phyloP scores from a whole-genome alignment of 2,888 invertebrate species.

The Pristionchus maxplancki region DNA sequence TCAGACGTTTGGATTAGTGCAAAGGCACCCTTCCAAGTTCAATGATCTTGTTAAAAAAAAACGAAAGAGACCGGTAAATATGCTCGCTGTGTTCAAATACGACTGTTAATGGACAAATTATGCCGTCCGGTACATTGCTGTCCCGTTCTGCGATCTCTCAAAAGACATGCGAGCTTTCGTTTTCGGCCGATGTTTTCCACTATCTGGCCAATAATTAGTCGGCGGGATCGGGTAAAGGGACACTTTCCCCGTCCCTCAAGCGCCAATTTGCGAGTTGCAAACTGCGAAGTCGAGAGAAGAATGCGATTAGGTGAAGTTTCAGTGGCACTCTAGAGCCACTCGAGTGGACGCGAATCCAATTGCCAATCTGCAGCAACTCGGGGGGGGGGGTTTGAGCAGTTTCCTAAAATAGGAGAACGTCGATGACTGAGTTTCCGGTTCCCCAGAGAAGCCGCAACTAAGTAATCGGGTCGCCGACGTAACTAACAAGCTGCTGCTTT shows the following conservation, averaged over 20 bases:
- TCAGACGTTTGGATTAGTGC: neutral
- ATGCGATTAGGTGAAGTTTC: conserved; percentile 30
- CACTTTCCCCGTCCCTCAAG: neutral
- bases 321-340: neutral
- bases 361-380: neutral
- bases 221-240: neutral
- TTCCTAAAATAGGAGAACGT: neutral
- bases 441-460: neutral
- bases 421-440: neutral
- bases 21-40: neutral
- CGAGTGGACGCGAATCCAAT: neutral
- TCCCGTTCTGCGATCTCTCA: neutral
- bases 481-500: neutral
- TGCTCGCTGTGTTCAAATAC: neutral
- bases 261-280: neutral
- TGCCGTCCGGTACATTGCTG: neutral
- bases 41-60: neutral
- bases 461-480: neutral
- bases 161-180: neutral
- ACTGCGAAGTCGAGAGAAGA: neutral
- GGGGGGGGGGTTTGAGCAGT: neutral
- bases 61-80: no score
- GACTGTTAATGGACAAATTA: neutral
- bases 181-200: neutral
- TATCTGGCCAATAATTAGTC: neutral